Evolutionary conservation across 2,888 invertebrate species (phyloP), one percentile per base, ranked within the genome.

Genomic region (Agonum fuliginosum): DNA sequence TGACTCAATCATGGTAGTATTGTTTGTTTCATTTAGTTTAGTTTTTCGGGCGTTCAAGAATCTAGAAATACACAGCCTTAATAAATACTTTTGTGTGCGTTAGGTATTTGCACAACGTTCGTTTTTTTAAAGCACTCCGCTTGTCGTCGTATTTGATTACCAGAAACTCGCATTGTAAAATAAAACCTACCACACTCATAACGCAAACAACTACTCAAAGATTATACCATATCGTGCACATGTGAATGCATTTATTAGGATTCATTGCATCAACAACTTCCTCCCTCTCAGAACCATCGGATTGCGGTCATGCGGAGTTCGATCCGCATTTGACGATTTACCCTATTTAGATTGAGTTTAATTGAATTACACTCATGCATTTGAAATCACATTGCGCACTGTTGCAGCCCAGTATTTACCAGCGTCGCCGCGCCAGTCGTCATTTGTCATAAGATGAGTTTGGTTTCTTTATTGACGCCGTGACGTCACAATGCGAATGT

Each of bases 201-300:
- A 19, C 48, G 19, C 20, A 62, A 12, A 62, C n/a, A n/a, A n/a
- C n/a, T n/a, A n/a, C n/a, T n/a, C n/a, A n/a, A n/a, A n/a, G n/a
- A n/a, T n/a, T n/a, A n/a, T n/a, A n/a, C n/a, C n/a, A n/a, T n/a
- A n/a, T n/a, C n/a, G n/a, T n/a, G n/a, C n/a, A n/a, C n/a, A 54
- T 24, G 27, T 24, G 10, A 24, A 5, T 19, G 71, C 71, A 71
- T 71, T 71, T 71, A 48, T 71, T 27, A 48, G 71, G 71, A 71
- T 71, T 71, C 71, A 12, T 20, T 14, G 54, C 30, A 24, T 58
- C n/a, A n/a, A n/a, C n/a, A 58, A 51, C 30, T 30, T 12, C 30
- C 27, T 30, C 67, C 4, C 43, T 3, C 10, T 58, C 19, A n/a
- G 2, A 22, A n/a, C 41, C 27, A 71, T 71, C 51, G 71, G 48